phyloP scores from a whole-genome alignment of 2,888 invertebrate genomes.

The Buathra laborator region DNA sequence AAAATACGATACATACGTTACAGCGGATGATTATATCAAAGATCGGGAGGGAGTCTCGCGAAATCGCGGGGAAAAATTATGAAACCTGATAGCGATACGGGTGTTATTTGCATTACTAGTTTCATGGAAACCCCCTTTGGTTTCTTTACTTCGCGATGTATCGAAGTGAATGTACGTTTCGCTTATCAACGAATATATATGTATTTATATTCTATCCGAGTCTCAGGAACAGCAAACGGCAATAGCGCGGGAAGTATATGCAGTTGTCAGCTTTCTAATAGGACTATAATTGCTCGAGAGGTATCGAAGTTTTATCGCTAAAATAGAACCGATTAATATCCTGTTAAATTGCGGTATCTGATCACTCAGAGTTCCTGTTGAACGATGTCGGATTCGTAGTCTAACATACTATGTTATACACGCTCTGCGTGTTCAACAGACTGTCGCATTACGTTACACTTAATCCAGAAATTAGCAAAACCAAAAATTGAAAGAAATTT shows the following conservation, averaged over 20 bases:
- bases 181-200: slow-evolving; percentile 8
- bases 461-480: not conserved
- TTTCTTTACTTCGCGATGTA: not conserved
- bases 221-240: not conserved
- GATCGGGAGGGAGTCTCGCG: not conserved
- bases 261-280: slow-evolving; percentile 60
- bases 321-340: slow-evolving; percentile 54
- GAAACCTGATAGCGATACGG: slow-evolving; percentile 11
- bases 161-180: slow-evolving; percentile 39
- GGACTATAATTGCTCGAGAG: slow-evolving; percentile 45
- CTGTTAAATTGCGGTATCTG: slow-evolving; percentile 31
- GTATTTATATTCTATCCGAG: not conserved
- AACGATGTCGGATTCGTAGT: not conserved
- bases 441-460: not conserved
- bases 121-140: slow-evolving; percentile 34
- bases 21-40: slow-evolving; percentile 26
- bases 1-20: not conserved
- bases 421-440: slow-evolving; percentile 9
- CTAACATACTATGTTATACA: slow-evolving; percentile 5
- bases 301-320: slow-evolving; percentile 29
- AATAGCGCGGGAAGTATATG: not conserved
- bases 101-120: slow-evolving; percentile 41
- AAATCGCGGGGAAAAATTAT: slow-evolving; percentile 12
- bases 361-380: slow-evolving; percentile 30
- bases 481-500: not conserved